Percentiles rank a stretch among this genome's conserved stretches.
Conservation (phyloP, 1,140 invertebrate species). For the Phymastichus coffea region DNA sequence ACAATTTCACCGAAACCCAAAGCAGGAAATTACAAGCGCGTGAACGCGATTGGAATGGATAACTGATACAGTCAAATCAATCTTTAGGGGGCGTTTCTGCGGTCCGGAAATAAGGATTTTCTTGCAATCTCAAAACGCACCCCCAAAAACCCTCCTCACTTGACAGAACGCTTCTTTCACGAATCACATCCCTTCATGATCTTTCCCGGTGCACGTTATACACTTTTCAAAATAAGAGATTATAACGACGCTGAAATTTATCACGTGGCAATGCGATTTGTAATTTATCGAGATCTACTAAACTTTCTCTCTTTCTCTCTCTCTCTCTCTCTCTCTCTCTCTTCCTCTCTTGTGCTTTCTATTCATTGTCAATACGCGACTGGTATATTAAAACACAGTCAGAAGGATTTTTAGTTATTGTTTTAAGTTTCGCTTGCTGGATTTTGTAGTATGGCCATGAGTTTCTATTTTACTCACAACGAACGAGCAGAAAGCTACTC, state of each 20-base stretch:
- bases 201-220: background rate
- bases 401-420: too few relatives aligned
- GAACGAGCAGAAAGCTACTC: too few relatives aligned
- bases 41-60: conserved; percentile 8
- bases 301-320: too few relatives aligned
- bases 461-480: too few relatives aligned
- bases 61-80: conserved; percentile 17
- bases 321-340: too few relatives aligned
- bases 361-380: too few relatives aligned
- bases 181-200: background rate
- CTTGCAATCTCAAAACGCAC: conserved; percentile 4
- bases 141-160: background rate
- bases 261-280: background rate
- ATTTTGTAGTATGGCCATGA: too few relatives aligned
- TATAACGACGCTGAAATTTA: conserved; percentile 8
- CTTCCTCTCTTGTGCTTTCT: too few relatives aligned
- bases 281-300: conserved; percentile 15
- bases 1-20: too few relatives aligned
- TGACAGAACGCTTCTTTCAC: background rate
- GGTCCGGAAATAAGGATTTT: conserved; percentile 13
- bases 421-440: too few relatives aligned
- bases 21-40: conserved; percentile 1
- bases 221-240: conserved; percentile 5
- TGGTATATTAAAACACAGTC: too few relatives aligned
- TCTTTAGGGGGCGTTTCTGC: too few relatives aligned